Conservation (phyloP, 2,888 invertebrate genomes). For the Eupithecia abbreviata region DNA sequence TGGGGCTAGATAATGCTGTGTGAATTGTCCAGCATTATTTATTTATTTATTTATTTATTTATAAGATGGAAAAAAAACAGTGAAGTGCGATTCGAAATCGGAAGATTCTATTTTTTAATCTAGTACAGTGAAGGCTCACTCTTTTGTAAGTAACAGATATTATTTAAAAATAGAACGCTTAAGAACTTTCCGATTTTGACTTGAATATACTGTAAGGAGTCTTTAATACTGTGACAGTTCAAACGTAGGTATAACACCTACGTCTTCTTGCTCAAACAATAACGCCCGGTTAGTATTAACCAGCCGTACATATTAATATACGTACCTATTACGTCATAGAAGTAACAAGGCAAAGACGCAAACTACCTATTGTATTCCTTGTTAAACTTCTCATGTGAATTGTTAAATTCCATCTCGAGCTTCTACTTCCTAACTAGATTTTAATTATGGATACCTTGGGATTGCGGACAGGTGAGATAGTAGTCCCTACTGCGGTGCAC, state of each 20-base stretch:
- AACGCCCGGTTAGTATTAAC: neutral
- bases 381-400: conserved; percentile 75
- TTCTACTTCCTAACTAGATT: conserved; percentile 77
- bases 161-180: neutral
- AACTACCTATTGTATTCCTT: conserved; percentile 57
- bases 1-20: no score
- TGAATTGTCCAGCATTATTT: no score
- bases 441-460: conserved; percentile 78
- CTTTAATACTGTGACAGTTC: neutral
- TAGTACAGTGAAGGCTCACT: no score
- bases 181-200: neutral
- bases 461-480: conserved; percentile 52
- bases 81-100: neutral
- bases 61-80: neutral
- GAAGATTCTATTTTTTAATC: neutral
- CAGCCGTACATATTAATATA: neutral
- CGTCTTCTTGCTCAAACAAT: neutral
- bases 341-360: neutral
- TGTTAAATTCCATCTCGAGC: conserved; percentile 79
- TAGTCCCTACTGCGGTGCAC: conserved; percentile 48
- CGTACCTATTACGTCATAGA: neutral
- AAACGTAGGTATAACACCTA: neutral
- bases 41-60: no score
- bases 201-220: neutral
- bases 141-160: neutral